These are phyloP conservation scores for Sebastes fasciatus DNA, from an alignment of 2,113 vertebrate genomes.

Conservation along the genomic window DNA sequence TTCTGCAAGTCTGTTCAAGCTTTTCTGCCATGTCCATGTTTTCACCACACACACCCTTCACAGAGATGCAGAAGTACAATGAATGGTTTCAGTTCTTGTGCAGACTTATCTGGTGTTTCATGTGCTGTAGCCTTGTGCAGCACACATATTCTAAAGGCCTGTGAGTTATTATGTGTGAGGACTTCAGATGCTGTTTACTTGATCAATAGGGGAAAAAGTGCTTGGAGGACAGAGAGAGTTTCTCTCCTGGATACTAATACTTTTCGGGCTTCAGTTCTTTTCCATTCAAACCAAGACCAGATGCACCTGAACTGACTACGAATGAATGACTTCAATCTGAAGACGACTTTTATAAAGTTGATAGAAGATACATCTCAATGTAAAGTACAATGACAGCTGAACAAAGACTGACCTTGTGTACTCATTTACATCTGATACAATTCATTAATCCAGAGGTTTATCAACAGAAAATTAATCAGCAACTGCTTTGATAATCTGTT, in stretches of 20 bases:
- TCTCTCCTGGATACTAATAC: not conserved
- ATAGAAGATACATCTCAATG: too few relatives aligned
- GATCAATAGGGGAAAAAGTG: not conserved
- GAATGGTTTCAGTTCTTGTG: not conserved
- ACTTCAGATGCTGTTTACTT: not conserved
- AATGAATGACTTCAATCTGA: not conserved
- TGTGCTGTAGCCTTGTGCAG: too few relatives aligned
- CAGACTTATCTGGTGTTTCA: not conserved
- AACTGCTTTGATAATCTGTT: not conserved
- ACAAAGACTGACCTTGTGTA: not conserved
- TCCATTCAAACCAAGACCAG: not conserved
- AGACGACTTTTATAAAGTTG: too few relatives aligned
- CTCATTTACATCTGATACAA: not conserved
- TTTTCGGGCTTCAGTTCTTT: not conserved
- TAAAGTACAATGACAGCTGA: not conserved
- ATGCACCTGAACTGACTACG: not conserved
- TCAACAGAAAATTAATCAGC: not conserved
- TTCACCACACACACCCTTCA: not conserved
- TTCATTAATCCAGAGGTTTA: not conserved
- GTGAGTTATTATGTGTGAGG: not conserved
- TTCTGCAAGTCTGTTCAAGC: slow-evolving; percentile 8
- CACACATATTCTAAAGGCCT: not conserved
- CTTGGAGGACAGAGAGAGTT: not conserved
- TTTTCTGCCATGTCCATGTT: not conserved
- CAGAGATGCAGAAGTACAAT: not conserved